Conservation (phyloP, 2,113 vertebrate genomes). For the Ceyx margarethae region DNA sequence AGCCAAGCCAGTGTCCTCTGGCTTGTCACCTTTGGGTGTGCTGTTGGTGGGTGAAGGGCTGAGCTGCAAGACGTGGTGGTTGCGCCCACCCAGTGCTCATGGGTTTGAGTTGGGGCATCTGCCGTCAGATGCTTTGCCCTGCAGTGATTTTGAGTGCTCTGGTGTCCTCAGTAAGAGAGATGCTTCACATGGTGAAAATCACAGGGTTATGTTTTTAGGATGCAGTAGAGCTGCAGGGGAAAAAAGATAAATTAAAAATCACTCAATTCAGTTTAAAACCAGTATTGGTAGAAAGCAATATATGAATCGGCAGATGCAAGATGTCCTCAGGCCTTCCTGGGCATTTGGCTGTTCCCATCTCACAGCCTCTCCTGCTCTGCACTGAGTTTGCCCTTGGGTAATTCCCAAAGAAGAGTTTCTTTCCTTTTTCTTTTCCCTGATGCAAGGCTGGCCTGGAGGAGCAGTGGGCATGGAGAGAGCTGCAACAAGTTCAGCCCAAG, state of each 20-base stretch:
- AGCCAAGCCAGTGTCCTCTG: neutral
- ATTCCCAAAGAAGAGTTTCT: neutral
- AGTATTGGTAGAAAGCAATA: neutral
- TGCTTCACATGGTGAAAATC: neutral
- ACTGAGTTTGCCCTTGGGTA: neutral
- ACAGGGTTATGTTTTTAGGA: neutral
- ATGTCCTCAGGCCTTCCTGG: neutral
- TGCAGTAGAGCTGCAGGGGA: neutral
- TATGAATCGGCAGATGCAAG: neutral
- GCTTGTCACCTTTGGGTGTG: neutral
- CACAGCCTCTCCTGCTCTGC: fast-evolving
- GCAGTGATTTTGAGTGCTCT: neutral
- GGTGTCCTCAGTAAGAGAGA: neutral
- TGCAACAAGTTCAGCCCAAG: neutral
- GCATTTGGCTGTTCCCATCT: neutral
- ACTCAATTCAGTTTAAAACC: neutral
- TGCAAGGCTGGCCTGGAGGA: neutral
- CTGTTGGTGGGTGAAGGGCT: neutral
- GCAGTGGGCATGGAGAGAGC: neutral
- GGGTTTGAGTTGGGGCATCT: neutral
- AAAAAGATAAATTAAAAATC: neutral
- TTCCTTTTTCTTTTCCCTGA: neutral
- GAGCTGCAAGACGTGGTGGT: neutral
- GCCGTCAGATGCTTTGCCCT: neutral
- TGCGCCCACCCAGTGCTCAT: fast-evolving